Evolutionary conservation across 2,113 vertebrate species (phyloP).

Genomic region (Candoia aspera): DNA sequence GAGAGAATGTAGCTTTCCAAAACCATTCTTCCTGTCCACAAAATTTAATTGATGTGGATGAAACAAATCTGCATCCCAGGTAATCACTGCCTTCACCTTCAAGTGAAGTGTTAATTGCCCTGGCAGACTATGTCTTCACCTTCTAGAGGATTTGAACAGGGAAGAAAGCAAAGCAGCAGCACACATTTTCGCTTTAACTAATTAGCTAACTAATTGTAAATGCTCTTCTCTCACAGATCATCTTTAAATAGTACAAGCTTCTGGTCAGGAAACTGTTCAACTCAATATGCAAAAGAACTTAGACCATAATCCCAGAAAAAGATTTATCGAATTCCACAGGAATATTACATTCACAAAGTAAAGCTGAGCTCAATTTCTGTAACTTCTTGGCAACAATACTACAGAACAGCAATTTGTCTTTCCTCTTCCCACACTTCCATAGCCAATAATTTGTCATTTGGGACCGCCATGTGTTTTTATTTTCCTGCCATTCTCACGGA

Average conservation of each 20-base stretch:
- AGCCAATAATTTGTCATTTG: background rate
- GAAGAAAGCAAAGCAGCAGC: slow-evolving; percentile 5
- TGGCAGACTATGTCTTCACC: slow-evolving; percentile 22
- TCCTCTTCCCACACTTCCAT: background rate
- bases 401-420: background rate
- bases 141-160: slow-evolving; percentile 15
- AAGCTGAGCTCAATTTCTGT: background rate
- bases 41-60: slow-evolving; percentile 33
- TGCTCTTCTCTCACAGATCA: background rate
- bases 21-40: background rate
- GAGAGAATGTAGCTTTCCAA: background rate
- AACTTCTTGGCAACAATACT: background rate
- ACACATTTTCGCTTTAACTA: background rate
- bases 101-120: slow-evolving; percentile 20
- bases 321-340: background rate
- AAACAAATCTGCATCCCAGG: slow-evolving; percentile 20
- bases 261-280: background rate
- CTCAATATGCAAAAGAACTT: background rate
- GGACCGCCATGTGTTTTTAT: background rate
- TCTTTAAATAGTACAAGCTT: background rate
- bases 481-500: background rate
- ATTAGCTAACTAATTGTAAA: slow-evolving; percentile 4
- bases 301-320: background rate
- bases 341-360: background rate
- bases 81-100: slow-evolving; percentile 25